Evolutionary conservation across 1,140 invertebrate genomes (phyloP).

Genomic region (Leptinotarsa lineolata): DNA sequence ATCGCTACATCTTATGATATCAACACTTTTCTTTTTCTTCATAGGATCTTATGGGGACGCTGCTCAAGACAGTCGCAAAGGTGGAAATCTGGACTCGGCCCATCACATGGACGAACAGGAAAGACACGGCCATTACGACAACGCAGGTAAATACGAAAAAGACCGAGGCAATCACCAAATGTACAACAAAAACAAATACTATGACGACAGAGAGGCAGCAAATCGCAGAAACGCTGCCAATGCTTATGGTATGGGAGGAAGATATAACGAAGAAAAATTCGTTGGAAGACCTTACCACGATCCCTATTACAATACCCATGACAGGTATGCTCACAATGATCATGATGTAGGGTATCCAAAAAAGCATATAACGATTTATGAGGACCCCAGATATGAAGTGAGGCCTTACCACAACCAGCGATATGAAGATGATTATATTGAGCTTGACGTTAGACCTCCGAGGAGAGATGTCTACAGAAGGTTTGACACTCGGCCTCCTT

Average conservation of each 20-base stretch:
- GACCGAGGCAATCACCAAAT: constrained; percentile 58
- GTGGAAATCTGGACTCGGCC: constrained; percentile 56
- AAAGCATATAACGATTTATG: constrained; percentile 61
- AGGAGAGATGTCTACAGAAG: constrained; percentile 34
- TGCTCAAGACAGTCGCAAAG: constrained; percentile 58
- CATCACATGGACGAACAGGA: constrained; percentile 50
- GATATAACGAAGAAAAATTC: constrained; percentile 54
- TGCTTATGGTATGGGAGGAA: constrained; percentile 56
- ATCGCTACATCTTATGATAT: no score
- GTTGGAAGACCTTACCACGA: constrained; percentile 39
- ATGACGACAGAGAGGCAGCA: constrained; percentile 58
- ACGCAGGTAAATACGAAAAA: constrained; percentile 57
- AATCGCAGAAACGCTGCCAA: constrained; percentile 57
- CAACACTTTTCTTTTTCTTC: constrained; percentile 5
- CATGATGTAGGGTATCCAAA: constrained; percentile 34
- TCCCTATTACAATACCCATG: constrained; percentile 24
- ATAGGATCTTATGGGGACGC: constrained; percentile 55
- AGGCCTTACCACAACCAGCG: constrained; percentile 53
- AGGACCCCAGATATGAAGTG: constrained; percentile 62
- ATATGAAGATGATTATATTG: constrained; percentile 46
- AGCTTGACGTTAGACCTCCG: constrained; percentile 40
- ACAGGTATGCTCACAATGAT: constrained; percentile 30
- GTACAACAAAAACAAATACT: constrained; percentile 60
- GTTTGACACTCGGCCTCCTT: constrained; percentile 28
- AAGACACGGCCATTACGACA: constrained; percentile 58